Conservation (phyloP, 2,113 vertebrate genomes). For the Erpornis zantholeuca region DNA sequence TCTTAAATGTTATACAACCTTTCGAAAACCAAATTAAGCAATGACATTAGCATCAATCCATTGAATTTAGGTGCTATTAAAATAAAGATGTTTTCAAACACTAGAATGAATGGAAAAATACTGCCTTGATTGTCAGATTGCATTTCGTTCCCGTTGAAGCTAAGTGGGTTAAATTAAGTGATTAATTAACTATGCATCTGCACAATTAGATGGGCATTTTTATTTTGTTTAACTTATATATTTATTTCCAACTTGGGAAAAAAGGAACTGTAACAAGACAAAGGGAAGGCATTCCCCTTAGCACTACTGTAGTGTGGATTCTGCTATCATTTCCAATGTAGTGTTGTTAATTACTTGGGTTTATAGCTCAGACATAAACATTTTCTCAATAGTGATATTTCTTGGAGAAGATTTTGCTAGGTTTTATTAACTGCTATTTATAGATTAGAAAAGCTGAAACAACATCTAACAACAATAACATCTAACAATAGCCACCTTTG, state of each 20-base stretch:
- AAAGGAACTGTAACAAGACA: background rate
- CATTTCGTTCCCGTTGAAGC: slow-evolving; percentile 13
- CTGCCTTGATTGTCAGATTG: slow-evolving; percentile 32
- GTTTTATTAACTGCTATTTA: background rate
- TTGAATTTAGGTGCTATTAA: background rate
- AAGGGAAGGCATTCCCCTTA: background rate
- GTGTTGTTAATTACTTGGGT: background rate
- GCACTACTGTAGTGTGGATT: background rate
- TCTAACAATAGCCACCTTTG: background rate
- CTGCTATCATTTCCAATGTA: background rate
- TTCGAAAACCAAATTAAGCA: slow-evolving; percentile 31
- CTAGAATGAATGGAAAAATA: slow-evolving; percentile 1
- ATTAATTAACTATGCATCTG: slow-evolving; percentile 52
- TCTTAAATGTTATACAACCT: slow-evolving; percentile 16
- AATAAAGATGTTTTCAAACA: slow-evolving; percentile 30
- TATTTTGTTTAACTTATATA: slow-evolving; percentile 24
- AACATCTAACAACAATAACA: background rate
- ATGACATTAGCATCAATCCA: slow-evolving; percentile 10
- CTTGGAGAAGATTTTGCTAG: background rate
- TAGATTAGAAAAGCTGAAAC: background rate
- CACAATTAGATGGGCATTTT: slow-evolving; percentile 56
- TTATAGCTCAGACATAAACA: background rate
- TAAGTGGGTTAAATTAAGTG: slow-evolving; percentile 57
- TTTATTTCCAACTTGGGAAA: slow-evolving; percentile 10
- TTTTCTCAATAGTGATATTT: background rate